Evolutionary conservation across 1,140 invertebrate species (phyloP), one percentile per base, ranked within the genome.

Genomic region (Dinoponera quadriceps): DNA sequence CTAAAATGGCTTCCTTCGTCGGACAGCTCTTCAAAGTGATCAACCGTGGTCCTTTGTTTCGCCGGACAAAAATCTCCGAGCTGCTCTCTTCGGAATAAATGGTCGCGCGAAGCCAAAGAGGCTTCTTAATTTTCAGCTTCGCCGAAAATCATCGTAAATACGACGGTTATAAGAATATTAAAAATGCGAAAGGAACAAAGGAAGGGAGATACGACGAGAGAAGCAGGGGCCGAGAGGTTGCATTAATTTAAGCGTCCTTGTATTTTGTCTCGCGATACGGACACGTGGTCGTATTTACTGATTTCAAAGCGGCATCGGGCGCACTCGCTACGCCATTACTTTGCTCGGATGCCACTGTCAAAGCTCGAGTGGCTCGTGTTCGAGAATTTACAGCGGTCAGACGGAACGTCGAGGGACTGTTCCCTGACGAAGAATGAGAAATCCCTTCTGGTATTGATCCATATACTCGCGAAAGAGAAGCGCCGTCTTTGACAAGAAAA

Each of bases 181-280:
- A 65, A 33, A 44, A 7, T 2, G 59, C 3, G n/a, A 65, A 38
- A 78, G 49, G 5, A 0, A 13, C 25, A 77, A 65, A n/a, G 20
- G 20, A 18, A 1, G 57, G 44, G 54, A 51, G n/a, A 25, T n/a
- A 54, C 27, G 3, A 18, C 44, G 57, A 78, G 69, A 71, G 22
- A 18, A 3, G 33, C 18, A 71, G 57, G 29, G 33, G 22, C 57
- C 69, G 59, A 38, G 33, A 57, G 22, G 33, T 13, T 80, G 22
- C 33, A 48, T 80, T 69, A 71, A 69, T 69, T 69, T 63, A 68
- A 55, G 29, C 29, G 20, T 49, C 5, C 16, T 25, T 68, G 16
- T 62, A 68, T 78, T 78, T 80, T 71, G 71, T 80, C 75, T 57
- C 51, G 51, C 25, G n/a, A 33, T 69, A 69, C 55, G 33, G 51